Evolutionary conservation across 2,797 vertebrate species (phyloP).

Genomic region (Pachyuromys duprasi): DNA sequence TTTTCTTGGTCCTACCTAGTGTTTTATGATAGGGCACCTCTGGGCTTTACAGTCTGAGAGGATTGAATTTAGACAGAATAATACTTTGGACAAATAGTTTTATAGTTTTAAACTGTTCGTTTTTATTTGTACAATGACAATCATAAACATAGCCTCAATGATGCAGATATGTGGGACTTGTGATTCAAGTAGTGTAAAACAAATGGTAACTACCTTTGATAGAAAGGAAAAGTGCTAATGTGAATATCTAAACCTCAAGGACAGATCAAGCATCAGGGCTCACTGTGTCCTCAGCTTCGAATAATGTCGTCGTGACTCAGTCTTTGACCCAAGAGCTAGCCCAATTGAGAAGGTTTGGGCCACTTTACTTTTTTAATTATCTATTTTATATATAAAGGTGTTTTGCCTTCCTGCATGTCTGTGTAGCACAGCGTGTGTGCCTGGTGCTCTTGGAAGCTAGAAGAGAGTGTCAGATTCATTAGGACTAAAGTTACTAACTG

Average conservation of each 20-base stretch:
- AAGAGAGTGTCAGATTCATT: not conserved
- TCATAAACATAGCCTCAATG: not conserved
- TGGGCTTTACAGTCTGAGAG: not conserved
- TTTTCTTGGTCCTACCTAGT: not conserved
- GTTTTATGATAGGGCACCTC: conserved; percentile 12
- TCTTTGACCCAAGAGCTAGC: not conserved
- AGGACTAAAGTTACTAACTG: not conserved
- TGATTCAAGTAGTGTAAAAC: conserved; percentile 57
- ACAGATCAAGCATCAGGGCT: not conserved
- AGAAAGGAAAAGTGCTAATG: conserved; percentile 1
- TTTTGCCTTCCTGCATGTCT: not conserved
- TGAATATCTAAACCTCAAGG: not conserved
- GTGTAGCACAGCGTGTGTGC: not conserved
- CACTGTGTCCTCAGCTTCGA: not conserved
- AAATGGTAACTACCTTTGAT: conserved; percentile 34
- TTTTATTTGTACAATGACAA: conserved; percentile 29
- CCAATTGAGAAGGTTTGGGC: not conserved
- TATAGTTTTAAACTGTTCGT: conserved; percentile 1
- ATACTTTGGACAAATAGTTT: conserved; percentile 49
- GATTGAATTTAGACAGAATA: conserved; percentile 30
- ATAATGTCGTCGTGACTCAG: not conserved
- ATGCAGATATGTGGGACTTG: not conserved
- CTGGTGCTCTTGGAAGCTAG: not conserved
- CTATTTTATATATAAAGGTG: not conserved
- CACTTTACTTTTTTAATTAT: not conserved